Percentiles rank a stretch among this genome's conserved stretches.
phyloP scores from a whole-genome alignment of 2,797 vertebrate species.

The Moxostoma hubbsi region DNA sequence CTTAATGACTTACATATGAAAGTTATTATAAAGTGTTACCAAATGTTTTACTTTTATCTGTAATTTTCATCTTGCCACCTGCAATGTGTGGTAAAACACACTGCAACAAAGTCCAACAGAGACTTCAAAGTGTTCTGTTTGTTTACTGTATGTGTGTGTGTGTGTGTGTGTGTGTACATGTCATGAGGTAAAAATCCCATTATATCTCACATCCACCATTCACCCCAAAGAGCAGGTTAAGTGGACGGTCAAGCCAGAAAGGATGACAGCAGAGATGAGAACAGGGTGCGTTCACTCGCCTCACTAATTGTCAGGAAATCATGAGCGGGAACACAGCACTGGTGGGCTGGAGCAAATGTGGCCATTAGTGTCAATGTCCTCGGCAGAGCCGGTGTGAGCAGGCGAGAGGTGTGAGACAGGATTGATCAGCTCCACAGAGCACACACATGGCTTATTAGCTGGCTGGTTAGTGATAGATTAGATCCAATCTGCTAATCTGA shows the following conservation, averaged over 20 bases:
- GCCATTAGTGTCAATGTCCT: conserved; percentile 56
- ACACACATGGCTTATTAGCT: conserved; percentile 53
- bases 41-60: conserved; percentile 12
- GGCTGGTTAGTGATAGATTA: conserved; percentile 55
- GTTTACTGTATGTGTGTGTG: neutral
- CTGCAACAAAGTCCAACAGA: neutral
- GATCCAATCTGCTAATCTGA: conserved; percentile 61
- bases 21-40: conserved; percentile 19
- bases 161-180: conserved; percentile 10
- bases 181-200: conserved; percentile 25
- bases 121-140: conserved; percentile 15
- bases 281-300: conserved; percentile 2
- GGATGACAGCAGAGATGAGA: conserved; percentile 33
- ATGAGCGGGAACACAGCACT: conserved; percentile 44
- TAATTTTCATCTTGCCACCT: conserved; percentile 24
- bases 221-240: conserved; percentile 70
- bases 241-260: conserved; percentile 59
- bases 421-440: conserved; percentile 50
- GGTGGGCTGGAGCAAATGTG: conserved; percentile 57
- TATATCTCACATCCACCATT: conserved; percentile 21
- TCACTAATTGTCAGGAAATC: conserved; percentile 61
- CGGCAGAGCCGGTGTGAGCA: conserved; percentile 48
- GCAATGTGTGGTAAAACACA: neutral
- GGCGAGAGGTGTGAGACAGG: conserved; percentile 53
- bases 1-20: conserved; percentile 12